phyloP scores from a whole-genome alignment of 2,113 vertebrate species.

The Clinocottus analis region DNA sequence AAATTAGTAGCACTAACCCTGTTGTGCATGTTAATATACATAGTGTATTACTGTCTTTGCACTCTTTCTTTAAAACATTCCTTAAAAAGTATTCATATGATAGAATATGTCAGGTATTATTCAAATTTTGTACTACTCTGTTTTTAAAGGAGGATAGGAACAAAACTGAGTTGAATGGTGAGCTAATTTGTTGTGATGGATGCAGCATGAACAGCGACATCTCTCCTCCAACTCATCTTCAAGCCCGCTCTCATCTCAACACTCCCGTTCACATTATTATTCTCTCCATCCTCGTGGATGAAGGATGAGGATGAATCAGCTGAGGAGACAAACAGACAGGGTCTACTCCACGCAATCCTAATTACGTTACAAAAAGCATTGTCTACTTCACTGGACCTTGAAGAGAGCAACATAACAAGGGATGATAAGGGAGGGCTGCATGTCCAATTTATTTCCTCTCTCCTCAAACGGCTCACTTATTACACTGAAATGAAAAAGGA shows the following conservation, averaged over 20 bases:
- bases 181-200: not conserved
- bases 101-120: too few relatives aligned
- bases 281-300: not conserved
- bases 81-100: too few relatives aligned
- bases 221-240: not conserved
- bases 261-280: not conserved
- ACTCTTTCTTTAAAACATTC: too few relatives aligned
- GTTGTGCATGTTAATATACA: too few relatives aligned
- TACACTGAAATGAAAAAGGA: constrained; percentile 3
- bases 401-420: constrained; percentile 24
- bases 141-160: too few relatives aligned
- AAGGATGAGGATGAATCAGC: constrained; percentile 30
- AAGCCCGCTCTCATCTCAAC: not conserved
- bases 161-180: too few relatives aligned
- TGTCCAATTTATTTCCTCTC: constrained; percentile 31
- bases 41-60: too few relatives aligned
- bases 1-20: too few relatives aligned
- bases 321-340: not conserved
- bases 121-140: too few relatives aligned
- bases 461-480: constrained; percentile 32
- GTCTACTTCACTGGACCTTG: constrained; percentile 27
- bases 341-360: constrained; percentile 15
- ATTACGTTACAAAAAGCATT: constrained; percentile 34
- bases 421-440: constrained; percentile 6
- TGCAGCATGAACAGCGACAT: not conserved